A percentile compares a stretch with the other conserved stretches of the same genome.
These are phyloP conservation scores for Phaenicophaeus curvirostris DNA, from an alignment of 2,797 vertebrate species.

Conservation along the genomic window DNA sequence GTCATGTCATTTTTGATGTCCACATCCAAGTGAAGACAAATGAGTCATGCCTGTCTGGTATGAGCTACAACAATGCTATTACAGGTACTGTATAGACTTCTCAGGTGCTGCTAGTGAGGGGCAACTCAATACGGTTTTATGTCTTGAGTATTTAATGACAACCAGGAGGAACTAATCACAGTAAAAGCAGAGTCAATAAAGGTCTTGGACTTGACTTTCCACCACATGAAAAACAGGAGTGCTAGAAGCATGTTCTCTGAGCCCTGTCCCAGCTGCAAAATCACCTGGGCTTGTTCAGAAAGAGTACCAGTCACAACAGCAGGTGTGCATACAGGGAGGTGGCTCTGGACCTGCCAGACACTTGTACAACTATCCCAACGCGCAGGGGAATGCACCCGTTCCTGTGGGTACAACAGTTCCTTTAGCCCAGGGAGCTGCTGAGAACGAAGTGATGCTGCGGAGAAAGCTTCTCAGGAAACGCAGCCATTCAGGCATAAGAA, in stretches of 20 bases:
- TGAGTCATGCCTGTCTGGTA: rapidly evolving
- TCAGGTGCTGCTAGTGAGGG: not conserved
- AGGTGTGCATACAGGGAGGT: rapidly evolving
- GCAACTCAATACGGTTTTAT: rapidly evolving
- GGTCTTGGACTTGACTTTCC: not conserved
- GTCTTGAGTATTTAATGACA: not conserved
- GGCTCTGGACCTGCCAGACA: not conserved
- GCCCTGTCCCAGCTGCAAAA: not conserved
- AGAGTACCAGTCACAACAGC: not conserved
- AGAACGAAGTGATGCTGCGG: not conserved
- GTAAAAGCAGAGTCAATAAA: not conserved
- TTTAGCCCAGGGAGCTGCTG: not conserved
- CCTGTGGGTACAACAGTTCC: not conserved
- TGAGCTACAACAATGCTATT: not conserved
- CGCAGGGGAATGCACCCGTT: rapidly evolving
- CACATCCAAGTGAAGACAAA: not conserved
- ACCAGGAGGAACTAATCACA: not conserved
- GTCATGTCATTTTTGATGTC: not conserved
- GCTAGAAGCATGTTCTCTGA: not conserved
- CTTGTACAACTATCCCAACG: rapidly evolving
- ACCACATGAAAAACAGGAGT: not conserved
- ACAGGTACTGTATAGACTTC: not conserved
- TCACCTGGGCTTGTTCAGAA: not conserved
- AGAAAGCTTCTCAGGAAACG: not conserved
- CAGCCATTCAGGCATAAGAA: not conserved